phyloP scores from a whole-genome alignment of 1,140 invertebrate species.

The Penaeus japonicus region DNA sequence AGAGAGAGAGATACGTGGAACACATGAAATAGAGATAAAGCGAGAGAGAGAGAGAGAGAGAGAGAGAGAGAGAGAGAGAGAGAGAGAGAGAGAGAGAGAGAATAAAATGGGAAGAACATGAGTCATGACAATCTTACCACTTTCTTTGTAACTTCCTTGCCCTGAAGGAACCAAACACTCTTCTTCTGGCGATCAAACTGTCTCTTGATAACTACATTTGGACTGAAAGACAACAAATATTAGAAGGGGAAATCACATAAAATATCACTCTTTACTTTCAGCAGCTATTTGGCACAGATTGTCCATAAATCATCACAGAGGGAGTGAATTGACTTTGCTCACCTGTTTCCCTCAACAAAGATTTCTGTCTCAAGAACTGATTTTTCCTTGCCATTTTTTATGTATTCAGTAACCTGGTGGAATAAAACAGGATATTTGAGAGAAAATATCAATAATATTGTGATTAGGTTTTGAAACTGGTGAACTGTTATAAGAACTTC shows the following conservation, averaged over 20 bases:
- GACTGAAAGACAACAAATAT: background rate
- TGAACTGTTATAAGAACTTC: too few relatives aligned
- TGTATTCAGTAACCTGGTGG: constrained; percentile 39
- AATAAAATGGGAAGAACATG: too few relatives aligned
- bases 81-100: too few relatives aligned
- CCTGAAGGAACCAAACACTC: background rate
- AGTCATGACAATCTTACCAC: background rate
- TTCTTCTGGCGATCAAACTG: background rate
- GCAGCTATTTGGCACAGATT: too few relatives aligned
- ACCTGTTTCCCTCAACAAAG: background rate
- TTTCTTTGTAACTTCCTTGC: background rate
- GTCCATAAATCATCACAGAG: background rate
- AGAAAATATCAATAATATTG: background rate
- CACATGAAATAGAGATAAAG: too few relatives aligned
- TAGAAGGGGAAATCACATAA: too few relatives aligned
- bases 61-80: too few relatives aligned
- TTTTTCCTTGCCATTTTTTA: constrained; percentile 39
- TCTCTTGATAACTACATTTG: background rate
- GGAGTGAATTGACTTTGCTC: too few relatives aligned
- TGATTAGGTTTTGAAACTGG: background rate
- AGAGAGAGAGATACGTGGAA: too few relatives aligned
- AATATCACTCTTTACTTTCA: too few relatives aligned
- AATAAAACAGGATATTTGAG: background rate
- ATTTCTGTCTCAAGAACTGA: constrained; percentile 79
- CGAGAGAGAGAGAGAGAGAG: too few relatives aligned